Conservation (phyloP, 1,140 invertebrate genomes). For the Drosophila mayri region DNA sequence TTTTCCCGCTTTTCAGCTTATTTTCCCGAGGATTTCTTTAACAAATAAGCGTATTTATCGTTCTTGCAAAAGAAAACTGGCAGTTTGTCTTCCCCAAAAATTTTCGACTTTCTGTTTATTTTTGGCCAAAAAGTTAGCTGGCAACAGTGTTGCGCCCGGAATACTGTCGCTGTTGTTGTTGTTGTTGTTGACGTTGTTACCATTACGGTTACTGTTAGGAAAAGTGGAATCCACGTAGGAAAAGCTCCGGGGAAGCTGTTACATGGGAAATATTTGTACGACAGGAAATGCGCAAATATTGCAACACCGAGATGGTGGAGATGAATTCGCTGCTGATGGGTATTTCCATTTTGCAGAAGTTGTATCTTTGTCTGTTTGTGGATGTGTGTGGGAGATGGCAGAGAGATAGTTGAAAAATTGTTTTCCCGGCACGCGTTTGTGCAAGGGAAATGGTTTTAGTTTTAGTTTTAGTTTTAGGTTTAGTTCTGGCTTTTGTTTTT, state of each 20-base stretch:
- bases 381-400: slow-evolving; percentile 16
- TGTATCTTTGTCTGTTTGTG: slow-evolving; percentile 31
- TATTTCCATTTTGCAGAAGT: slow-evolving; percentile 49
- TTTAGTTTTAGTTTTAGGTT: slow-evolving; percentile 27
- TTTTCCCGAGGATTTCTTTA: neutral
- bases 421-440: slow-evolving; percentile 61
- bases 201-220: slow-evolving; percentile 25
- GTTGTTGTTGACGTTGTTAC: slow-evolving; percentile 30
- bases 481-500: slow-evolving; percentile 4
- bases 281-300: slow-evolving; percentile 80
- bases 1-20: neutral
- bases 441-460: slow-evolving; percentile 61
- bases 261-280: slow-evolving; percentile 78
- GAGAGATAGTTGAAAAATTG: slow-evolving; percentile 70
- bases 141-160: slow-evolving; percentile 62
- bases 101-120: slow-evolving; percentile 59
- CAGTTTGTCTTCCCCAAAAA: neutral
- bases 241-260: slow-evolving; percentile 62
- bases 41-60: neutral
- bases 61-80: neutral
- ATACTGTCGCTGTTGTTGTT: slow-evolving; percentile 14
- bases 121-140: slow-evolving; percentile 62
- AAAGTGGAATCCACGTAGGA: slow-evolving; percentile 45
- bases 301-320: slow-evolving; percentile 31
- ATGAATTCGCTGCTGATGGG: slow-evolving; percentile 45